Base-by-base conservation (phyloP, 2,797 vertebrate species). In the Sternarchorhynchus goeldii region DNA sequence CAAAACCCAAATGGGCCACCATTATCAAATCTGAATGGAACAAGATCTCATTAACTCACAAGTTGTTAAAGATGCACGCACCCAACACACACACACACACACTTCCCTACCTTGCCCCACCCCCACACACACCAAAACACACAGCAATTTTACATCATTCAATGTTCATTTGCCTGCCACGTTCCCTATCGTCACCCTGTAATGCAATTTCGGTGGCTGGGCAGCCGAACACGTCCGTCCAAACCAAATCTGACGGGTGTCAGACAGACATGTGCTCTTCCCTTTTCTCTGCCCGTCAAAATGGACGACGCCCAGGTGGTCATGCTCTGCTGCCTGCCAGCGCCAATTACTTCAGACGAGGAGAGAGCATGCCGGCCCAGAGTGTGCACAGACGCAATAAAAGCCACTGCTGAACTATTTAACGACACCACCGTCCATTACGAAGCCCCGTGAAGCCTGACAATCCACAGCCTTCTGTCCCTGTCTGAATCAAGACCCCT, bases 351-450 rank as follows among this genome's bases (percentile, higher is more conserved):
- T 39, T 53, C 36, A 71, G 56, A 76, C 12, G 45, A 67, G 50
- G 53, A 67, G 73, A 73, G 8, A n/a, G 32, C n/a, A n/a, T n/a
- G 2, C 14, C 20, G 12, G 39, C 41, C 16, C 39, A 16, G 45
- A 45, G 16, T 5, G 16, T 21, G 60, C 25, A 5, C 66, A 5
- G 65, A 62, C 70, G 41, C 41, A 45, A 45, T 45, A 45, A 45
- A 45, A 45, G 41, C 75, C 45, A 50, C 75, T n/a, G 41, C 70
- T n/a, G 64, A 32, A 29, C 41, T 69, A 80, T 74, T 80, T 83
- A 70, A 69, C 63, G 21, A n/a, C 64, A 53, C 68, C 74, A 60
- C 32, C 18, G 34, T 5, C 39, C n/a, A 81, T 32, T 67, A 68
- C 18, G 39, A 74, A 62, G 20, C 65, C 50, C 39, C 21, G 20